Evolutionary conservation across 2,888 invertebrate species (phyloP).

Genomic region (Drosophila anomalata): DNA sequence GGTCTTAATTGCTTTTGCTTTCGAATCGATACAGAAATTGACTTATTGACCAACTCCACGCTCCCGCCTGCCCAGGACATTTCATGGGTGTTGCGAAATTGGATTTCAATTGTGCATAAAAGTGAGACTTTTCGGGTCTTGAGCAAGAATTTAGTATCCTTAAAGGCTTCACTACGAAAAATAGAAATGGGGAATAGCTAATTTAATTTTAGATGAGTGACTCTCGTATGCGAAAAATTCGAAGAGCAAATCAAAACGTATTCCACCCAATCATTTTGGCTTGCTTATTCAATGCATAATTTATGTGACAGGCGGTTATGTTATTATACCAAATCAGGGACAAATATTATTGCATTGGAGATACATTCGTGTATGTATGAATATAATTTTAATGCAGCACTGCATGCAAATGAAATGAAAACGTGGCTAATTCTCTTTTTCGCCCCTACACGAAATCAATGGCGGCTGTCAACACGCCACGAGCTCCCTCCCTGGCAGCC

Average conservation of each 20-base stretch:
- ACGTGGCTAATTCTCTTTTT: conserved; percentile 69
- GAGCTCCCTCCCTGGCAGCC: not conserved
- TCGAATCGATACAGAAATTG: conserved; percentile 53
- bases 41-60: conserved; percentile 30
- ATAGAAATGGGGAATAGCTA: not conserved
- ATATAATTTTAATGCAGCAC: conserved; percentile 49
- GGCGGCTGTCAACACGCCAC: conserved; percentile 61
- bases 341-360: conserved; percentile 38
- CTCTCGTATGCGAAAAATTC: not conserved
- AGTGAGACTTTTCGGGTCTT: not conserved
- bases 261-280: conserved; percentile 14
- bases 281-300: conserved; percentile 33
- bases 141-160: not conserved
- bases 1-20: conserved; percentile 50
- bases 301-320: conserved; percentile 41
- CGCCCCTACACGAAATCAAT: conserved; percentile 60
- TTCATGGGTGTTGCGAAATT: conserved; percentile 22
- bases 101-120: conserved; percentile 47
- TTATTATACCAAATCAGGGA: conserved; percentile 43
- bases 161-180: not conserved
- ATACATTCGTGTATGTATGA: conserved; percentile 21
- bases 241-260: conserved; percentile 19
- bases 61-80: not conserved
- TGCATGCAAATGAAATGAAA: conserved; percentile 58
- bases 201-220: not conserved